Evolutionary conservation across 2,113 vertebrate genomes (phyloP), one percentile per base, ranked within the genome.

Genomic region (Vireo altiloquus): DNA sequence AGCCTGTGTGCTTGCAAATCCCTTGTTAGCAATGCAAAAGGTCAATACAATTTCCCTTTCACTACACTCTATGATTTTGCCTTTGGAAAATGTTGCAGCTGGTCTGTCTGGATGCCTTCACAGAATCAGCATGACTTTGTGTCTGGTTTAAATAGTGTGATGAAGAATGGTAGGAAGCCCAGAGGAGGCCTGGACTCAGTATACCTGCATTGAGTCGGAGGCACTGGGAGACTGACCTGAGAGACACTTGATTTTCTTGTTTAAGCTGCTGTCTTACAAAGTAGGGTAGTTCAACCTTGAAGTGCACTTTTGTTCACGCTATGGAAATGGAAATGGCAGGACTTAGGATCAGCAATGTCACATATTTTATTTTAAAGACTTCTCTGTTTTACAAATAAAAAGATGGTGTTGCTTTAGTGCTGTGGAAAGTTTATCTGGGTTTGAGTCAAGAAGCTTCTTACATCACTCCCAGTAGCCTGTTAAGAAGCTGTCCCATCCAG

Each of bases 21-120:
- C 91, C 54, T 82, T 94, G 86, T 95, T 97, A 94, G 89, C 81
- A 71, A 83, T 84, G 87, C 60, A 88, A 68, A 88, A 92, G 56
- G 82, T 78, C 95, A 90, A 77, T 94, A 94, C 87, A 90, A 66
- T 96, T 95, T 94, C 94, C 89, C 77, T 95, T 96, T 91, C 94
- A 94, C 63, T 88, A 77, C 84, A 47, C 42, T 80, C 31, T 85
- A 59, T 85, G 93, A 90, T 92, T 95, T 93, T 94, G 90, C 60
- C 70, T 75, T 97, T 91, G 71, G 89, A 96, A 97, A 96, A 92
- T 94, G 84, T 94, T 89, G 84, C 76, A 60, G 71, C 90, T 92
- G 46, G 49, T 93, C 92, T 94, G 92, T 95, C 91, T 97, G 91
- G 87, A 89, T 93, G 89, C 90, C 90, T 97, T 94, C 89, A 93